Base-by-base conservation (phyloP, 1,140 invertebrate species). In the Microplitis demolitor region DNA sequence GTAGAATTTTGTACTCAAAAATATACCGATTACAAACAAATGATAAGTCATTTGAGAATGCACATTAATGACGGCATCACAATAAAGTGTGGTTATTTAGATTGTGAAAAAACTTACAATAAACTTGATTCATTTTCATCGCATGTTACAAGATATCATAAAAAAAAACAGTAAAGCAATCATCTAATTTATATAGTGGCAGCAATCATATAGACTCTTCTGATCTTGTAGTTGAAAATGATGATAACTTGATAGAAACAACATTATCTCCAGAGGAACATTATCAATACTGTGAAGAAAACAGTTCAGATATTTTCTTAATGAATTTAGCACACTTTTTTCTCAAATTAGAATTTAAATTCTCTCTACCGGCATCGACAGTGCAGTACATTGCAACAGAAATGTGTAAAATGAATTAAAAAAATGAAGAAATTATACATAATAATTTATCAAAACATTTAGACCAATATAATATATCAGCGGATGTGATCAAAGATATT, bases 381-480 rank as follows among this genome's bases (percentile, higher is more conserved):
- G 39, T 74, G 35, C 73, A 74, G 37, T 66, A 31, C 24, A 69
- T 69, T 35, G 61, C 58, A 35, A 35, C 58, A 9, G 66, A 69
- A 53, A 66, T 62, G n/a, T 60, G 50, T 34, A 50, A 0, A 39
- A 70, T 45, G 68, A 56, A 35, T 50, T 33, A 60, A 24, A 58
- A n/a, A 67, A 61, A 39, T n/a, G 16, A 50, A 13, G 4, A 39
- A 53, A 56, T 74, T 8, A 0, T 70, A 37, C 2, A 54, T 37
- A 16, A 71, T 39, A 62, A 68, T 37, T 1, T 62, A 31, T 53
- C 64, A 33, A 35, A 35, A 58, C 53, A 35, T 58, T 58, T 24
- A 35, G 34, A 68, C 56, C 14, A 11, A 4, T 4, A 3, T 16
- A 11, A 31, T 54, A n/a, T 54, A 4, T 4, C 51, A n/a, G 51